Conservation (phyloP, 2,888 invertebrate genomes). For the Dryadula phaetusa region DNA sequence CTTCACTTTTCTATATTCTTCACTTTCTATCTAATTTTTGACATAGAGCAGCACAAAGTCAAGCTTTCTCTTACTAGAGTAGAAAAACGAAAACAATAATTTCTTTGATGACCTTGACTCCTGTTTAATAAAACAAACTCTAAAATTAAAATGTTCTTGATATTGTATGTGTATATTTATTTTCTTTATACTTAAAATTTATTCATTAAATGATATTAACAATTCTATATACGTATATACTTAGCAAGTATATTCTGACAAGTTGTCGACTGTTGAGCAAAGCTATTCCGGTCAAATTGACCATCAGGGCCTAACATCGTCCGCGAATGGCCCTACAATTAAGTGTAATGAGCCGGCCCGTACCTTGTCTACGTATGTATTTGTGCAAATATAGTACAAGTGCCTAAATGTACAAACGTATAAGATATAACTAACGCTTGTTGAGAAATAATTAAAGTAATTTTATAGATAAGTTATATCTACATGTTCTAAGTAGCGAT, state of each 20-base stretch:
- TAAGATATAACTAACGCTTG: background rate
- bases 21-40: too few relatives aligned
- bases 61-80: too few relatives aligned
- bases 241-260: conserved; percentile 60
- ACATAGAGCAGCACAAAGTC: too few relatives aligned
- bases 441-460: background rate
- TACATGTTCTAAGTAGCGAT: background rate
- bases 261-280: conserved; percentile 65
- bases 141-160: too few relatives aligned
- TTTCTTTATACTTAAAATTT: background rate
- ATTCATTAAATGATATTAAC: background rate
- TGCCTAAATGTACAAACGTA: conserved; percentile 17
- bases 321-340: conserved; percentile 82
- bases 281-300: conserved; percentile 68
- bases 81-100: too few relatives aligned
- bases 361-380: conserved; percentile 58
- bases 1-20: too few relatives aligned
- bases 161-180: too few relatives aligned
- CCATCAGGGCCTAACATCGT: conserved; percentile 69
- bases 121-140: too few relatives aligned
- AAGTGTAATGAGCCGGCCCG: conserved; percentile 79
- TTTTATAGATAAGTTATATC: background rate
- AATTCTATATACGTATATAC: conserved; percentile 8
- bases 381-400: conserved; percentile 32
- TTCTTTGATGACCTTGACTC: too few relatives aligned